phyloP scores from a whole-genome alignment of 2,113 vertebrate species.

The Nestor notabilis region DNA sequence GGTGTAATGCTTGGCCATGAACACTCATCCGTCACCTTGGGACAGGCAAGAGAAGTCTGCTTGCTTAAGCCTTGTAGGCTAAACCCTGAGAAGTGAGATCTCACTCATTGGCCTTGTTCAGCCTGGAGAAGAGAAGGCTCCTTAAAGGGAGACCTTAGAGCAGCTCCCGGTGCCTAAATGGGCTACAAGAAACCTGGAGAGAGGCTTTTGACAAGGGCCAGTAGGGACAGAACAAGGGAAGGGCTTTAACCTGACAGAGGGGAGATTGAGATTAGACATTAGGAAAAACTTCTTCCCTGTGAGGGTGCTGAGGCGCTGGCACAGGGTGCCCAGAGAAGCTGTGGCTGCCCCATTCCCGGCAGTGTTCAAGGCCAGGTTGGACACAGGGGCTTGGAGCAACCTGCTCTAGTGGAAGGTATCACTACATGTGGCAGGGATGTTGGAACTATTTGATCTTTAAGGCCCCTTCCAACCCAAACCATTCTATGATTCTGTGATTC shows the following conservation, averaged over 20 bases:
- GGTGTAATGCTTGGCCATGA: neutral
- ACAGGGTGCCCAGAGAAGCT: neutral
- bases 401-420: neutral
- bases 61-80: neutral
- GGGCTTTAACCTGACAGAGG: neutral
- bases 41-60: fast-evolving
- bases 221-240: neutral
- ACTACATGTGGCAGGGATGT: neutral
- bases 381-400: neutral
- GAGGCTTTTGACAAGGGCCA: neutral
- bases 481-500: neutral
- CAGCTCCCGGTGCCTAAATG: neutral
- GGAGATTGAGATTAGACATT: neutral
- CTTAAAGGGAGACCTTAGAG: neutral
- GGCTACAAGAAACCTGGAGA: neutral
- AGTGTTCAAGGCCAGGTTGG: neutral
- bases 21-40: neutral
- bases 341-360: neutral
- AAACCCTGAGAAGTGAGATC: neutral
- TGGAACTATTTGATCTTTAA: neutral
- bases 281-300: neutral
- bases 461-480: neutral
- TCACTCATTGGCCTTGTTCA: neutral
- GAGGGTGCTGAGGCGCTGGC: neutral
- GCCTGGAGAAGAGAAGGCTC: neutral